These are phyloP conservation scores for Epinephelus moara DNA, from an alignment of 2,113 vertebrate species.

Conservation along the genomic window DNA sequence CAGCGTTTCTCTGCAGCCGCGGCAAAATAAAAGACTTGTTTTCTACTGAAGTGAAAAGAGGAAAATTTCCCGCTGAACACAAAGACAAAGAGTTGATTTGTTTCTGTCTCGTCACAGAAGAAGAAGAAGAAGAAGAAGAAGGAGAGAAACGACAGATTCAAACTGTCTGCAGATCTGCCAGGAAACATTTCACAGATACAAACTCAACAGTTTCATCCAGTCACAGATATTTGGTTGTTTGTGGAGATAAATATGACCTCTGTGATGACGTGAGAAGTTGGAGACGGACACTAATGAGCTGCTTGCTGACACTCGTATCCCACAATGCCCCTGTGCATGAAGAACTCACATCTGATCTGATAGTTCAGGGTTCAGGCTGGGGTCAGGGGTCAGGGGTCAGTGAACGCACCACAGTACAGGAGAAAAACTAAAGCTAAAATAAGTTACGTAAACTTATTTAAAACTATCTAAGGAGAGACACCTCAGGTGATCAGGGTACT, in stretches of 20 bases:
- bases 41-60: not conserved
- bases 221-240: not conserved
- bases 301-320: too few relatives aligned
- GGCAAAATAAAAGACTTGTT: conserved; percentile 5
- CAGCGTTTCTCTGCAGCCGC: not conserved
- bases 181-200: not conserved
- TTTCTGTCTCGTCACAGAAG: not conserved
- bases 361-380: too few relatives aligned
- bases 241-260: not conserved
- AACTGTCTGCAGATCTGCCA: too few relatives aligned
- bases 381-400: too few relatives aligned
- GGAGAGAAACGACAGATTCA: too few relatives aligned
- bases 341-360: too few relatives aligned
- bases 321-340: too few relatives aligned
- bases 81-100: not conserved
- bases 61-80: not conserved
- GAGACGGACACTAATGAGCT: too few relatives aligned
- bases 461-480: not conserved
- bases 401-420: too few relatives aligned
- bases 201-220: too few relatives aligned
- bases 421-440: not conserved
- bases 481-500: too few relatives aligned
- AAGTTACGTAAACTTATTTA: not conserved
- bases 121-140: too few relatives aligned
- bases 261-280: not conserved